Conservation (phyloP, 2,113 vertebrate genomes). For the Eurystomus gularis region DNA sequence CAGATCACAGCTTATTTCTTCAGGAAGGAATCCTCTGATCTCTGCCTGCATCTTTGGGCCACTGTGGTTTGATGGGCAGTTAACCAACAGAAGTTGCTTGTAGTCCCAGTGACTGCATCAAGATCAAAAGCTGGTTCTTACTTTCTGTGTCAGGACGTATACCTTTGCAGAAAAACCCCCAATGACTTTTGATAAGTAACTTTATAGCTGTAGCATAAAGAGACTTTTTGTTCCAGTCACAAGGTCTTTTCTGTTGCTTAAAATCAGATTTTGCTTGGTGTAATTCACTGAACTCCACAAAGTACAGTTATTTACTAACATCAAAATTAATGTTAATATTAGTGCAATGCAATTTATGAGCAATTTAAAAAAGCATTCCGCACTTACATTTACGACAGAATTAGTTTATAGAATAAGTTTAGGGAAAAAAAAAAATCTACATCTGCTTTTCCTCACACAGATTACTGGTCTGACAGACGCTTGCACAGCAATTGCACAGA, state of each 20-base stretch:
- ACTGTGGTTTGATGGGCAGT: neutral
- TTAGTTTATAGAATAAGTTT: neutral
- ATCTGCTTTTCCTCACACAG: neutral
- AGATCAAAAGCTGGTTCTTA: neutral
- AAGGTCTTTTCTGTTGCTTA: neutral
- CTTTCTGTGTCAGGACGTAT: neutral
- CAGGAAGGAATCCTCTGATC: neutral
- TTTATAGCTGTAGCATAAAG: neutral
- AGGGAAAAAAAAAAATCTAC: neutral
- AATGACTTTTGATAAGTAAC: neutral
- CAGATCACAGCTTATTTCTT: neutral
- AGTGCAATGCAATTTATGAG: slow-evolving; percentile 10
- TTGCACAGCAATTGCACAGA: neutral
- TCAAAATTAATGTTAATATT: neutral
- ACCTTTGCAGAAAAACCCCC: neutral
- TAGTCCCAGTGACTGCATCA: neutral
- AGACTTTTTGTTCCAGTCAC: neutral
- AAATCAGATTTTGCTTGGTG: neutral
- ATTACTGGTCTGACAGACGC: neutral
- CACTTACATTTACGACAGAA: neutral
- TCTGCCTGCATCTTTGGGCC: neutral
- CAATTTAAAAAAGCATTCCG: neutral
- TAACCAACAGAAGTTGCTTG: neutral
- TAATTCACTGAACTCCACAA: neutral
- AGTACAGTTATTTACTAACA: neutral